phyloP scores from a whole-genome alignment of 2,113 vertebrate genomes.

The Prochilodus magdalenae region DNA sequence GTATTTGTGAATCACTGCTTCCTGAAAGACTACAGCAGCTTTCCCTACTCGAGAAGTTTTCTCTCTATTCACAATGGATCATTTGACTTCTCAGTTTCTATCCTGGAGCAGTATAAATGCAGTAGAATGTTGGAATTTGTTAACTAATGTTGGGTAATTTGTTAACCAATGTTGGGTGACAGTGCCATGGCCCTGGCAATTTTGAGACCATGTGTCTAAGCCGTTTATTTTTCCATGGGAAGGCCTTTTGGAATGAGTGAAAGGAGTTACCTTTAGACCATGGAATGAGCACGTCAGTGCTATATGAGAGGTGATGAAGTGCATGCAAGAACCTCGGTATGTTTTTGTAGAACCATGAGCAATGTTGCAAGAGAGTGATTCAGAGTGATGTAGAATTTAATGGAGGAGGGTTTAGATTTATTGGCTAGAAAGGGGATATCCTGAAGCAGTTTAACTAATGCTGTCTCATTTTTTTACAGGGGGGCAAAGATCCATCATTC shows the following conservation, averaged over 20 bases:
- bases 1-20: too few relatives aligned
- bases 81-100: too few relatives aligned
- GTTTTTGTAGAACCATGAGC: slow-evolving; percentile 32
- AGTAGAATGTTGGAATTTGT: too few relatives aligned
- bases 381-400: slow-evolving; percentile 29
- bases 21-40: too few relatives aligned
- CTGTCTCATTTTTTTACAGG: slow-evolving; percentile 41
- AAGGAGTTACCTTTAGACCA: neutral
- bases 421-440: slow-evolving; percentile 43
- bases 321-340: neutral
- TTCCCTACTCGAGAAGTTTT: neutral
- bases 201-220: too few relatives aligned
- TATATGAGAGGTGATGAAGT: slow-evolving; percentile 6
- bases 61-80: neutral
- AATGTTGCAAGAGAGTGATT: slow-evolving; percentile 37
- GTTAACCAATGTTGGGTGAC: too few relatives aligned
- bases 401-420: slow-evolving; percentile 34
- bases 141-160: too few relatives aligned
- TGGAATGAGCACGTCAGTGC: neutral
- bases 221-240: too few relatives aligned
- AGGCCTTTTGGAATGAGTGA: neutral
- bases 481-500: slow-evolving; percentile 38
- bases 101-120: too few relatives aligned
- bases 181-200: too few relatives aligned
- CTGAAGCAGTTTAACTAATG: slow-evolving; percentile 42